Evolutionary conservation across 1,140 invertebrate species (phyloP).

Genomic region (Batillaria attramentaria): DNA sequence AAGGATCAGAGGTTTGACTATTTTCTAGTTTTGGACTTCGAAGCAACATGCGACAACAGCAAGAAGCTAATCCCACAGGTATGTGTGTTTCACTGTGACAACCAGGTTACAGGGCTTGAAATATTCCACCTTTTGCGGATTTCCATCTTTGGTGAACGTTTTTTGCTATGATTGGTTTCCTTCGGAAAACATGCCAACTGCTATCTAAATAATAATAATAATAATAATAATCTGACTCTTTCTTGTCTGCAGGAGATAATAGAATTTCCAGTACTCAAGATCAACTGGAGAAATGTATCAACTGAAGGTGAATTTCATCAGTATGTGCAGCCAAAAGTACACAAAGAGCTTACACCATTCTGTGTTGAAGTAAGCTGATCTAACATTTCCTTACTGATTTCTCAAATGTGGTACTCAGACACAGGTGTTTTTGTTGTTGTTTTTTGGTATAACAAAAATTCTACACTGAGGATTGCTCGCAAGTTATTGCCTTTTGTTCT

Average conservation of each 20-base stretch:
- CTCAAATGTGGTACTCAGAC: neutral
- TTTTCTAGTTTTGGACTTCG: slow-evolving; percentile 78
- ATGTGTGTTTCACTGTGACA: slow-evolving; percentile 32
- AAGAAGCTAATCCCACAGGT: slow-evolving; percentile 69
- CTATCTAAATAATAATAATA: no score
- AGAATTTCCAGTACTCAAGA: slow-evolving; percentile 78
- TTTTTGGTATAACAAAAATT: no score
- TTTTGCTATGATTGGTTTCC: no score
- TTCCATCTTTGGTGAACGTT: no score
- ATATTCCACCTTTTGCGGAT: no score
- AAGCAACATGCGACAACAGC: slow-evolving; percentile 76
- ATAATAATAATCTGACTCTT: no score
- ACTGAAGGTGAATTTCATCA: slow-evolving; percentile 76
- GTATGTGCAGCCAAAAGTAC: slow-evolving; percentile 76
- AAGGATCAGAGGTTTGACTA: slow-evolving; percentile 71
- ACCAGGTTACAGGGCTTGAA: no score
- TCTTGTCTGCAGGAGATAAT: slow-evolving; percentile 77
- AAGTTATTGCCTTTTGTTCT: no score
- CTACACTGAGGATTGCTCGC: no score
- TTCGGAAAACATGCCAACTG: no score
- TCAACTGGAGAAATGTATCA: slow-evolving; percentile 75
- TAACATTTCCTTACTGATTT: neutral
- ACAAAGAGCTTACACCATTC: slow-evolving; percentile 75
- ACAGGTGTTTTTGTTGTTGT: no score
- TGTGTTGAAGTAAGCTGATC: slow-evolving; percentile 76